phyloP scores from a whole-genome alignment of 2,797 vertebrate species.

The Erethizon dorsatum region DNA sequence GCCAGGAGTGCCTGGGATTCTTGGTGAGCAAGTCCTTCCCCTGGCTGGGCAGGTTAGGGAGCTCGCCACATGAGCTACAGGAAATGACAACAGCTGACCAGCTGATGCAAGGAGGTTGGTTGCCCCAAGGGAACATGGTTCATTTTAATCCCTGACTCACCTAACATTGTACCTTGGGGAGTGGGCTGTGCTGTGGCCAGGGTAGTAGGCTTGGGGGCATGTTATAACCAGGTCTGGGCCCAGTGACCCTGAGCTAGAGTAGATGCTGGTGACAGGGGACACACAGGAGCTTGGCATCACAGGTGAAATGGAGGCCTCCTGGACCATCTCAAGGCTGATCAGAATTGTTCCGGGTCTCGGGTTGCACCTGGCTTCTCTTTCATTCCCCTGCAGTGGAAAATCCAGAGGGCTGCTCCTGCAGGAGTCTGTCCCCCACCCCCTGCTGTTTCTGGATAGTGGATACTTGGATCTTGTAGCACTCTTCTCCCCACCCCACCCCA shows the following conservation, averaged over 20 bases:
- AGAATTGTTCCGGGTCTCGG: not conserved
- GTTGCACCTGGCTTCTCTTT: constrained; percentile 69
- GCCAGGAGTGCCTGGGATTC: constrained; percentile 79
- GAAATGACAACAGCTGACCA: constrained; percentile 80
- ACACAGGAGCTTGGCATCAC: constrained; percentile 15
- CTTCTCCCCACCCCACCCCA: not conserved
- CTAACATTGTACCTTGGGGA: not conserved
- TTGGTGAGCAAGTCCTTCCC: constrained; percentile 72
- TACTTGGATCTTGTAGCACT: not conserved
- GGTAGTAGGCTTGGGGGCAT: not conserved
- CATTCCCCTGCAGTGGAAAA: constrained; percentile 70
- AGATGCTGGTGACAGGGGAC: not conserved
- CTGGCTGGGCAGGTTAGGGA: constrained; percentile 81
- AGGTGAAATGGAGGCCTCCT: constrained; percentile 68
- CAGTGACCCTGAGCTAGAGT: not conserved
- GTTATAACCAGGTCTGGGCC: not conserved
- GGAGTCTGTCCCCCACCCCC: not conserved
- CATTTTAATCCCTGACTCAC: constrained; percentile 72
- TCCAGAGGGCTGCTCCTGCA: not conserved
- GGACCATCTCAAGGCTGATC: fast-evolving
- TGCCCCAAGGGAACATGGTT: not conserved
- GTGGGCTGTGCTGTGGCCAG: not conserved
- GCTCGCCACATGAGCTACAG: constrained; percentile 78
- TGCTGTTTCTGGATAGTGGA: not conserved
- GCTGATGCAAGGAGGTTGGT: constrained; percentile 61